These are phyloP conservation scores for Agrilus mali DNA, from an alignment of 2,888 invertebrate genomes.

Conservation along the genomic window DNA sequence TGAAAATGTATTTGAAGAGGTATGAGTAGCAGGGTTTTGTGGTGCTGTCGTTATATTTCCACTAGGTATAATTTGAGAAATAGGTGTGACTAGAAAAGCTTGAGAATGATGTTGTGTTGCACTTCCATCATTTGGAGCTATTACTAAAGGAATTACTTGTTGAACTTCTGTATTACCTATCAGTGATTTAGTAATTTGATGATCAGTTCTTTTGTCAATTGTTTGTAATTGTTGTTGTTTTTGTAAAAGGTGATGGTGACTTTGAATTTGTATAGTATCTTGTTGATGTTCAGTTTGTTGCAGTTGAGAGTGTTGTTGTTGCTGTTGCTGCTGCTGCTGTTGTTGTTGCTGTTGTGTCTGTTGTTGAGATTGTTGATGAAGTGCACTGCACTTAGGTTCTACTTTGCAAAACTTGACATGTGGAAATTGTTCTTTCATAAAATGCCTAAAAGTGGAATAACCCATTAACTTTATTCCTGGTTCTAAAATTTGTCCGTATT, in stretches of 20 bases:
- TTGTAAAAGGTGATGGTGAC: conserved; percentile 21
- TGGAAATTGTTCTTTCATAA: conserved; percentile 72
- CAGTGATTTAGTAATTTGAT: conserved; percentile 40
- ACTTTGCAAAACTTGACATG: conserved; percentile 55
- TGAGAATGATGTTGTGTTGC: conserved; percentile 37
- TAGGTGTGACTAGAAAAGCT: conserved; percentile 52
- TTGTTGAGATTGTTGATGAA: conserved; percentile 37
- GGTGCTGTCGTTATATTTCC: conserved; percentile 26
- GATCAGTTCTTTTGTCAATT: conserved; percentile 38
- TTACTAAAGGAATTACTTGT: conserved; percentile 51
- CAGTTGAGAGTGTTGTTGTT: conserved; percentile 30
- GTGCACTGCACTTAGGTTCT: conserved; percentile 43
- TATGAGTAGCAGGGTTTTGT: conserved; percentile 28
- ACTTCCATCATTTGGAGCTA: conserved; percentile 36
- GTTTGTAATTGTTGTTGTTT: conserved; percentile 29
- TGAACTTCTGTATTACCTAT: conserved; percentile 40
- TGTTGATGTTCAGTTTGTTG: conserved; percentile 29
- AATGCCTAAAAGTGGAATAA: conserved; percentile 66
- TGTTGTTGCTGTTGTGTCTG: conserved; percentile 36
- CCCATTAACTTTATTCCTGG: conserved; percentile 66
- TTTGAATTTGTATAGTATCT: conserved; percentile 32
- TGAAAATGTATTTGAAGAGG: conserved; percentile 30
- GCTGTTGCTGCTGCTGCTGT: conserved; percentile 34
- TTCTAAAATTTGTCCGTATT: conserved; percentile 57
- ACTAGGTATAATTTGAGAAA: conserved; percentile 47